These are phyloP conservation scores for Ptilonorhynchus violaceus DNA, from an alignment of 2,113 vertebrate species.

Conservation along the genomic window DNA sequence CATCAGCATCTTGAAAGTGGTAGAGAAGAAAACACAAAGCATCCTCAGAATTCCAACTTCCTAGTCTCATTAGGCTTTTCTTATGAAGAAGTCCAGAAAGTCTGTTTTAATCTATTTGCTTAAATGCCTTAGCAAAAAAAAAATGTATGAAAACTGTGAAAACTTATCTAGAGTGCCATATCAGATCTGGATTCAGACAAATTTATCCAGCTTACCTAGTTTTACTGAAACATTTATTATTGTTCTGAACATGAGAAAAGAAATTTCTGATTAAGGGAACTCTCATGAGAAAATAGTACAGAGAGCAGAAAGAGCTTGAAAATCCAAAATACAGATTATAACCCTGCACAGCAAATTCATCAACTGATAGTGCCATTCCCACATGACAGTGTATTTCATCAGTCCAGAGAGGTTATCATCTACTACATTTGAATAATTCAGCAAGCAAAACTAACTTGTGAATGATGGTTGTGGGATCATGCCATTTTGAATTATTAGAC, in stretches of 20 bases:
- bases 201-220: neutral
- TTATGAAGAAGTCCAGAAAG: neutral
- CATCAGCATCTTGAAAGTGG: neutral
- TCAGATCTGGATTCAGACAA: neutral
- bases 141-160: neutral
- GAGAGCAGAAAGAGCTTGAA: neutral
- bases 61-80: neutral
- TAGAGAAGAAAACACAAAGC: neutral
- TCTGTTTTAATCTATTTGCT: neutral
- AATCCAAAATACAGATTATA: neutral
- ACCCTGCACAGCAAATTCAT: neutral
- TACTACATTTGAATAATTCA: neutral
- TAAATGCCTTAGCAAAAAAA: neutral
- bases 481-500: neutral
- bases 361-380: neutral
- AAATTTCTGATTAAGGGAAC: neutral
- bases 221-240: neutral
- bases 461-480: neutral
- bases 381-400: neutral
- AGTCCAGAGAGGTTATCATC: neutral
- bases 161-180: neutral
- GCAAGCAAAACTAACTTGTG: neutral
- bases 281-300: neutral
- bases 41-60: neutral
- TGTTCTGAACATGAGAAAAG: neutral